Evolutionary conservation across 2,888 invertebrate species (phyloP), one percentile per base, ranked within the genome.

Genomic region (Lochmaea crataegi): DNA sequence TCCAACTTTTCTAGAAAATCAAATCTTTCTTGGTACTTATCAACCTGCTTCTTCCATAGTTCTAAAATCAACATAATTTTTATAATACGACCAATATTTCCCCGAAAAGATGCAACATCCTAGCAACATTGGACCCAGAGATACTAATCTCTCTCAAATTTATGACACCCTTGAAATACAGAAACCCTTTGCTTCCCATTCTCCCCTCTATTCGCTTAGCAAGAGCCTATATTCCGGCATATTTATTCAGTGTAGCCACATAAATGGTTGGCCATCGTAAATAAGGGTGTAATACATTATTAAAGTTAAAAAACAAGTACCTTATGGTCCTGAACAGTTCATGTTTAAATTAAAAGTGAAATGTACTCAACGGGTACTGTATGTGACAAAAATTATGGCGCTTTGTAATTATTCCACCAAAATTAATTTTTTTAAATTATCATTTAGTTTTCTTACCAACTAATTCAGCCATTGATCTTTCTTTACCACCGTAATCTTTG

Each of bases 401-500:
- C 45, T 45, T 2, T 45, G 45, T 11, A 5, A 3, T 14, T 4
- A 14, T 14, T n/a, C 9, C 14, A 12, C 10, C 12, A 10, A 32
- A 22, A 9, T 22, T 53, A 9, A 26, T 32, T 22, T 16, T 65
- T 22, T 48, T 48, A n/a, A n/a, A 16, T 11, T 26, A 12, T 10
- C 2, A 18, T 10, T 18, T 18, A 16, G 9, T 18, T 10, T 16
- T 9, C 65, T 41, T 51, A 73, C 73, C 73, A n/a, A 14, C 51
- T 26, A 73, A 22, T 66, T 69, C 69, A 26, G 65, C 41, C 42
- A 70, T 10, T 48, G 74, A 48, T 42, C 56, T 60, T 65, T 71
- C 66, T 6, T 74, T 63, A 45, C 74, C 74, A 4, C 74, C 74
- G 10, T 65, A 71, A 18, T 74, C 74, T 14, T 41, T 69, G 5